Evolutionary conservation across 2,888 invertebrate species (phyloP).

Genomic region (Globia sparganii): DNA sequence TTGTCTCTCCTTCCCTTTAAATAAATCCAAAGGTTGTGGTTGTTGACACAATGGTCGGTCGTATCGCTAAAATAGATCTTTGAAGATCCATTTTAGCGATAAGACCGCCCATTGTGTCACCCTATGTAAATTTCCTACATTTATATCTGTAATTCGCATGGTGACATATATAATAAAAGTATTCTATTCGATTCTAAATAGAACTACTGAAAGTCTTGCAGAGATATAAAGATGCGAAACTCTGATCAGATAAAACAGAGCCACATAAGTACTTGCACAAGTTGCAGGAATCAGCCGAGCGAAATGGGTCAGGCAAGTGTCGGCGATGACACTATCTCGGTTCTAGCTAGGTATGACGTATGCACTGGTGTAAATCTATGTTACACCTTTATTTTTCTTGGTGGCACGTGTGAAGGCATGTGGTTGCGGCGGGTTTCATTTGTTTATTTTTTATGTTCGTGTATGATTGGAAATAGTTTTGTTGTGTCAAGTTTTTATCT

Average conservation of each 20-base stretch:
- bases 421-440: not conserved
- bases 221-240: slow-evolving; percentile 5
- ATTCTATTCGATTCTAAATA: not conserved
- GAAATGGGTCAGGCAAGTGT: slow-evolving; percentile 66
- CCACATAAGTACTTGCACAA: slow-evolving; percentile 44
- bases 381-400: slow-evolving; percentile 18
- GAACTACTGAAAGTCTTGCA: not conserved
- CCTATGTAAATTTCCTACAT: not conserved
- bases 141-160: not conserved
- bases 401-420: slow-evolving; percentile 11
- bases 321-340: slow-evolving; percentile 45
- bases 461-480: not conserved
- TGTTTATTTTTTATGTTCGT: not conserved
- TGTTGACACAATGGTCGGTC: not conserved
- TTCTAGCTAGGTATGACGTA: not conserved
- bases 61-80: not conserved
- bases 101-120: not conserved
- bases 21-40: not conserved
- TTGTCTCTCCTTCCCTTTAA: not conserved
- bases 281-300: slow-evolving; percentile 53
- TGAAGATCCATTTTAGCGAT: not conserved
- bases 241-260: slow-evolving; percentile 37
- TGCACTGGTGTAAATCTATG: slow-evolving; percentile 34
- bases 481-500: not conserved
- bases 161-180: not conserved